These are phyloP conservation scores for Amaurobius ferox DNA, from an alignment of 2,888 invertebrate species.

Conservation along the genomic window DNA sequence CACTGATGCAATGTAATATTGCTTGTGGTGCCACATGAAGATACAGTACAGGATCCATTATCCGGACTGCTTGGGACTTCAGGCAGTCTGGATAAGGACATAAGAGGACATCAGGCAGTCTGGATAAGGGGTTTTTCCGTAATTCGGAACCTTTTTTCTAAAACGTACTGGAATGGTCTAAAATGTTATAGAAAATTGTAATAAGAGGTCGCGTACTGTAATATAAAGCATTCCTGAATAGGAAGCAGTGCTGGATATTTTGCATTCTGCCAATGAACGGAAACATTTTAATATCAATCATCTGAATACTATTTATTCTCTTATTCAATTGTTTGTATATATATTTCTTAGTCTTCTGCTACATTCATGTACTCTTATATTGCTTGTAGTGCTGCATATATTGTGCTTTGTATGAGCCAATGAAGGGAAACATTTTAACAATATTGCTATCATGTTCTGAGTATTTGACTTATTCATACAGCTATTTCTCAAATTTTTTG, in stretches of 20 bases:
- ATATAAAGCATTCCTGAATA: neutral
- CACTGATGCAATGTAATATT: neutral
- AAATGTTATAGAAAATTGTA: no score
- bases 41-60: no score
- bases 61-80: no score
- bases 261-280: conserved; percentile 4
- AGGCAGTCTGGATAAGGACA: no score
- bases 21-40: neutral
- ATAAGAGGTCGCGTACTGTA: no score
- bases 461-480: neutral
- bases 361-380: neutral
- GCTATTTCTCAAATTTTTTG: no score
- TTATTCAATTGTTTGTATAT: neutral
- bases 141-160: no score
- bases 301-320: no score
- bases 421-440: conserved; percentile 6
- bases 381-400: neutral
- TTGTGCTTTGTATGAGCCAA: neutral
- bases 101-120: no score
- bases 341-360: conserved; percentile 23
- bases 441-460: neutral
- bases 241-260: neutral
- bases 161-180: no score
- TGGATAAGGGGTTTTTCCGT: no score
- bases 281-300: no score